These are phyloP conservation scores for Amazona vittata DNA, from an alignment of 2,113 vertebrate genomes.

Conservation along the genomic window DNA sequence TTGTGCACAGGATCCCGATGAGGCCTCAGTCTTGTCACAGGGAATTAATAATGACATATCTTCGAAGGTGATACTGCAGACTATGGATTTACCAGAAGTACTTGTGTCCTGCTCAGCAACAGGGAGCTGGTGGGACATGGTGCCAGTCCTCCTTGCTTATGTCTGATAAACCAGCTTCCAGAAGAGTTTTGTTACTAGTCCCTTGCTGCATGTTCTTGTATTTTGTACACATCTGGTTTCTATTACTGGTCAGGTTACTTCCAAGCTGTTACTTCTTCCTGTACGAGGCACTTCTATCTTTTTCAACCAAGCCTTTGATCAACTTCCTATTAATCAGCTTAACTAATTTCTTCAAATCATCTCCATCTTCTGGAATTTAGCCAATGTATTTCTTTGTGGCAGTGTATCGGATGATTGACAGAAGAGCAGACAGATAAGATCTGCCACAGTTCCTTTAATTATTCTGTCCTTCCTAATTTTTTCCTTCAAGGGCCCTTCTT, in stretches of 20 bases:
- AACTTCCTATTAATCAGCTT: not conserved
- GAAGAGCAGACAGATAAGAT: constrained; percentile 24
- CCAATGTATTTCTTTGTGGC: not conserved
- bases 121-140: not conserved
- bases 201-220: not conserved
- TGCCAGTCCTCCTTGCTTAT: not conserved
- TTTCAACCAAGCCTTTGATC: not conserved
- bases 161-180: not conserved
- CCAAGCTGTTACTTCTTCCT: not conserved
- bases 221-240: not conserved
- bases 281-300: not conserved
- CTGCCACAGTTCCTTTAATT: constrained; percentile 27
- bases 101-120: rapidly evolving
- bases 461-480: constrained; percentile 1
- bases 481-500: not conserved
- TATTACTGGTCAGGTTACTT: not conserved
- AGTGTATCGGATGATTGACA: not conserved
- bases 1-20: not conserved
- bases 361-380: not conserved
- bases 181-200: not conserved
- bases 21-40: not conserved
- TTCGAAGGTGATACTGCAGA: rapidly evolving
- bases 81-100: rapidly evolving
- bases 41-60: rapidly evolving
- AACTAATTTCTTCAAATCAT: not conserved